These are phyloP conservation scores for Marronus borbonicus DNA, from an alignment of 2,888 invertebrate species.

Conservation along the genomic window DNA sequence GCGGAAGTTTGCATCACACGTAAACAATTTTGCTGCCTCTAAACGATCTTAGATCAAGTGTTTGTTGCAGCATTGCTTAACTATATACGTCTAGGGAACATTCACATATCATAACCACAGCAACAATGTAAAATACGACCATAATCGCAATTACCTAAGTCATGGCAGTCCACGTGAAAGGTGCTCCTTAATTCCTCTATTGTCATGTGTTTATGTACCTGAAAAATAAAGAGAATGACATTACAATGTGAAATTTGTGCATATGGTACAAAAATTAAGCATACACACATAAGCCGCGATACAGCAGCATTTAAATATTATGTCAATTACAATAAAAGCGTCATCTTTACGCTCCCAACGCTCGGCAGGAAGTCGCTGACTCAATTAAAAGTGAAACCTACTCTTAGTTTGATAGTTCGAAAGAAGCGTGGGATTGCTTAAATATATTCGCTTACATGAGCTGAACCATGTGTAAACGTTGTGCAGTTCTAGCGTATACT, in stretches of 20 bases:
- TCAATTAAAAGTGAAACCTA: conserved; percentile 49
- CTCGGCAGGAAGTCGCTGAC: conserved; percentile 29
- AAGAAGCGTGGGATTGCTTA: background rate
- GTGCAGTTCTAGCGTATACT: background rate
- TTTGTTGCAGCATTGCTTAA: background rate
- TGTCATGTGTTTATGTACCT: conserved; percentile 94
- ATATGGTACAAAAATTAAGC: background rate
- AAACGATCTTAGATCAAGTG: background rate
- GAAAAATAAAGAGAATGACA: conserved; percentile 69
- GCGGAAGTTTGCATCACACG: background rate
- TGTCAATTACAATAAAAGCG: conserved; percentile 33
- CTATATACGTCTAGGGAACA: background rate
- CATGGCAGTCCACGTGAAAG: conserved; percentile 87
- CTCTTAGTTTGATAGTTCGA: conserved; percentile 26
- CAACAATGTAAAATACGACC: conserved; percentile 9
- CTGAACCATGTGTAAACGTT: background rate
- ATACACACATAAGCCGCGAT: conserved; percentile 7
- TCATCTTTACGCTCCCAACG: conserved; percentile 12
- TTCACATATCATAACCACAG: background rate
- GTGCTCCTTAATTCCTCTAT: conserved; percentile 85
- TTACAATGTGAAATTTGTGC: conserved; percentile 10
- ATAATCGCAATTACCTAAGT: conserved; percentile 72
- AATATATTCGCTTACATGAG: background rate
- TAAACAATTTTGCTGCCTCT: background rate
- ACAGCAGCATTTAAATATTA: conserved; percentile 30